Base-by-base conservation (phyloP, 2,113 vertebrate species). In the Pomatostomus ruficeps region DNA sequence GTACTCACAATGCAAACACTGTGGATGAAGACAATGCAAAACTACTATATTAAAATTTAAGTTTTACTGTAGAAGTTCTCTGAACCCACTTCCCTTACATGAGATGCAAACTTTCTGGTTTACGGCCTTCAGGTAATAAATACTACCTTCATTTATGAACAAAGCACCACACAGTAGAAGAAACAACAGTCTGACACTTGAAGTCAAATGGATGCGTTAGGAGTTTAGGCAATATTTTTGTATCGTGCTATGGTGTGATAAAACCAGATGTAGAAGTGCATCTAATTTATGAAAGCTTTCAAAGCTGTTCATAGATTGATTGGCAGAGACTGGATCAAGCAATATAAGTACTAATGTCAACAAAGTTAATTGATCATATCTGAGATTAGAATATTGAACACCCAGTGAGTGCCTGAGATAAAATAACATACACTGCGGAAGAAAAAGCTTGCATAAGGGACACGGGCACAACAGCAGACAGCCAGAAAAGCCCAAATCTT, bases 401-500 rank as follows among this genome's bases (percentile, higher is more conserved):
- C 3, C 4, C 31, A 88, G 43, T 5, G 21, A 38, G 36, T 75
- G 52, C 45, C 43, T 17, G 26, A 82, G 57, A 72, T 43, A 62
- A 16, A 77, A 22, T 22, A 52, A n/a, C 23, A 73, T 1, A 3
- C 12, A 21, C 7, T 28, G 23, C 42, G 59, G 17, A 17, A 25
- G 63, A 75, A 48, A 79, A 20, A 22, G 20, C 29, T 38, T 49
- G 42, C 11, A 33, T 35, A 67, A 59, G 26, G 16, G 35, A 33
- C 0, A 2, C 6, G 5, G 18, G 9, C 38, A 51, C 24, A 66
- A 54, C 4, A 71, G 33, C 0, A 66, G 18, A 23, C 3, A 67
- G 38, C 11, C 61, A 87, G 58, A 45, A 85, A 90, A 76, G 31
- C 8, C 57, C 35, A 55, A 28, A 68, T 79, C 19, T 78, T 51